Evolutionary conservation across 2,797 vertebrate genomes (phyloP).

Genomic region (Chiroxiphia lanceolata): DNA sequence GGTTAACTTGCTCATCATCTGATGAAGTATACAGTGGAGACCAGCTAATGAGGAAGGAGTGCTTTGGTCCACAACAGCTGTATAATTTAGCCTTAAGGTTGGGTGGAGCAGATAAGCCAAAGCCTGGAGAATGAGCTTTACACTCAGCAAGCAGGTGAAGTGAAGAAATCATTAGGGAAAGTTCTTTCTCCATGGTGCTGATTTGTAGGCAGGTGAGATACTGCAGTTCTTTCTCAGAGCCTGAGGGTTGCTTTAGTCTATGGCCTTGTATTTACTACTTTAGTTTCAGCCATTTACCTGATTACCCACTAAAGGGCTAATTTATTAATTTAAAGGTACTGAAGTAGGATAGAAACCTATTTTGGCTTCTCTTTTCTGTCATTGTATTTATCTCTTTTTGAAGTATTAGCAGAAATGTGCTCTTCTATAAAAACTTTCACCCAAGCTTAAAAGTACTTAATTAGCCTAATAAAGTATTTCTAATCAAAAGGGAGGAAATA

Average conservation of each 20-base stretch:
- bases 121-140: neutral
- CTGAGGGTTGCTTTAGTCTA: neutral
- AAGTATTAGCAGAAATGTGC: neutral
- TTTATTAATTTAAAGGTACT: neutral
- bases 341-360: neutral
- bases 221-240: neutral
- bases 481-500: neutral
- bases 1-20: neutral
- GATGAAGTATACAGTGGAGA: neutral
- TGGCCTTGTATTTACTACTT: neutral
- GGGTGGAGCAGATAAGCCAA: neutral
- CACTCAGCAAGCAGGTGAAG: neutral
- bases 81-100: neutral
- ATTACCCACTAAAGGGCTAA: conserved; percentile 23
- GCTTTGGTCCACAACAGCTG: neutral
- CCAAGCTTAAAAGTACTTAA: neutral
- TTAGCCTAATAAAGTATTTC: neutral
- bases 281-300: neutral
- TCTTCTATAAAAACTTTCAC: neutral
- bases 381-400: neutral
- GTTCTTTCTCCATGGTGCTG: neutral
- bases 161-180: neutral
- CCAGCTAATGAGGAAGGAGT: neutral
- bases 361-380: neutral
- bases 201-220: neutral